These are phyloP conservation scores for Pedicia rivosa DNA, from an alignment of 2,888 invertebrate species.

Conservation along the genomic window DNA sequence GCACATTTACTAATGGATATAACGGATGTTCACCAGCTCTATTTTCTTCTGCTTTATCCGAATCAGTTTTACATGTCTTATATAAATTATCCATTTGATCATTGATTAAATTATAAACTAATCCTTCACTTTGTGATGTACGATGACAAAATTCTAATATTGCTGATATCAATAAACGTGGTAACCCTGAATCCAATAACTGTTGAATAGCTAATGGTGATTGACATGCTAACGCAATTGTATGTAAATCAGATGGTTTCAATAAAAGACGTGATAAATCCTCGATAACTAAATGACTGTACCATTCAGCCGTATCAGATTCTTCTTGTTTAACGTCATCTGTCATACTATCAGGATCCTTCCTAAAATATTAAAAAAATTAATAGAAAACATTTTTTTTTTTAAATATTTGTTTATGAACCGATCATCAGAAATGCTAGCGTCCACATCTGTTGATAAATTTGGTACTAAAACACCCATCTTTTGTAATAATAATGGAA, in stretches of 20 bases:
- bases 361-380: too few species aligned
- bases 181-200: slow-evolving; percentile 60
- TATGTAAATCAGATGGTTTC: slow-evolving; percentile 51
- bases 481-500: slow-evolving; percentile 53
- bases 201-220: slow-evolving; percentile 62
- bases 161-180: slow-evolving; percentile 42
- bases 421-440: slow-evolving; percentile 43
- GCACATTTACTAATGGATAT: slow-evolving; percentile 36
- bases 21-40: slow-evolving; percentile 13
- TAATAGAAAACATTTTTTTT: too few species aligned
- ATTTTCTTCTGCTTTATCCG: slow-evolving; percentile 29
- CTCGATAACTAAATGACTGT: slow-evolving; percentile 37
- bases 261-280: slow-evolving; percentile 38
- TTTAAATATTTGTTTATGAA: too few species aligned
- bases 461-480: slow-evolving; percentile 46
- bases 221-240: slow-evolving; percentile 63
- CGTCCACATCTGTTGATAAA: slow-evolving; percentile 32
- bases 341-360: slow-evolving; percentile 37
- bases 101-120: too few species aligned
- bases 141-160: slow-evolving; percentile 35
- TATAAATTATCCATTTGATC: neutral
- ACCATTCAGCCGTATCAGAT: slow-evolving; percentile 38
- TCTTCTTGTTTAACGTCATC: slow-evolving; percentile 45
- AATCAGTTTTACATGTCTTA: slow-evolving; percentile 28
- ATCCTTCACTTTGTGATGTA: slow-evolving; percentile 16